These are phyloP conservation scores for Sisyra terminalis DNA, from an alignment of 2,888 invertebrate species.

Conservation along the genomic window DNA sequence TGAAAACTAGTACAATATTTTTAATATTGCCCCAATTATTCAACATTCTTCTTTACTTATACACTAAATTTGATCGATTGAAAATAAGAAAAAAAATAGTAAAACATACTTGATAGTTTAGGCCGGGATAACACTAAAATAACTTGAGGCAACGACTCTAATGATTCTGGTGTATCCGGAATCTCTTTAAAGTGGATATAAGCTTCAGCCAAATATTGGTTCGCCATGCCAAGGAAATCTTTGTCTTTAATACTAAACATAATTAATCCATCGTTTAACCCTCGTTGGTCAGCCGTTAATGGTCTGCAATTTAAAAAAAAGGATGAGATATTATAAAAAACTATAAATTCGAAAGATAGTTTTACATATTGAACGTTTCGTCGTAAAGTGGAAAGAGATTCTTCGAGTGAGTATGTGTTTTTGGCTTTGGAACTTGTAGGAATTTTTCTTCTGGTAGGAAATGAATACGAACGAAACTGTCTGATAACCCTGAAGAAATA, in stretches of 20 bases:
- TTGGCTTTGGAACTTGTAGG: slow-evolving; percentile 52
- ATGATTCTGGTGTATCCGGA: slow-evolving; percentile 40
- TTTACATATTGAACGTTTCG: slow-evolving; percentile 88
- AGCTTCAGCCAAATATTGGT: slow-evolving; percentile 90
- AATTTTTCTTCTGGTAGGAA: slow-evolving; percentile 76
- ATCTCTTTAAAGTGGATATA: slow-evolving; percentile 70
- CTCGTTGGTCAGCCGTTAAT: slow-evolving; percentile 55
- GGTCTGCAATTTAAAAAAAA: slow-evolving; percentile 31
- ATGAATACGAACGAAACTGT: slow-evolving; percentile 82
- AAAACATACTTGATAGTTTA: slow-evolving; percentile 38
- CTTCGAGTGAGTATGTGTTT: slow-evolving; percentile 84
- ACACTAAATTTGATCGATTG: slow-evolving; percentile 6
- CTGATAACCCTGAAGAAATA: slow-evolving; percentile 54
- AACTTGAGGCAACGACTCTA: slow-evolving; percentile 50
- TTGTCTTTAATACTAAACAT: slow-evolving; percentile 91
- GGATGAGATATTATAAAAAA: too few species aligned
- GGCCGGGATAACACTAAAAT: slow-evolving; percentile 57
- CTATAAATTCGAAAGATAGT: slow-evolving; percentile 18
- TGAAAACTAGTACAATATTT: slow-evolving; percentile 4
- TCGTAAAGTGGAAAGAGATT: slow-evolving; percentile 89
- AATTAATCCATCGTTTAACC: slow-evolving; percentile 50
- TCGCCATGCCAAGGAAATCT: slow-evolving; percentile 79
- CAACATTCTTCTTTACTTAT: neutral
- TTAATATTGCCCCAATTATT: neutral
- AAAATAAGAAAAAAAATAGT: slow-evolving; percentile 8